phyloP scores from a whole-genome alignment of 2,113 vertebrate genomes.

The Tapirus terrestris region DNA sequence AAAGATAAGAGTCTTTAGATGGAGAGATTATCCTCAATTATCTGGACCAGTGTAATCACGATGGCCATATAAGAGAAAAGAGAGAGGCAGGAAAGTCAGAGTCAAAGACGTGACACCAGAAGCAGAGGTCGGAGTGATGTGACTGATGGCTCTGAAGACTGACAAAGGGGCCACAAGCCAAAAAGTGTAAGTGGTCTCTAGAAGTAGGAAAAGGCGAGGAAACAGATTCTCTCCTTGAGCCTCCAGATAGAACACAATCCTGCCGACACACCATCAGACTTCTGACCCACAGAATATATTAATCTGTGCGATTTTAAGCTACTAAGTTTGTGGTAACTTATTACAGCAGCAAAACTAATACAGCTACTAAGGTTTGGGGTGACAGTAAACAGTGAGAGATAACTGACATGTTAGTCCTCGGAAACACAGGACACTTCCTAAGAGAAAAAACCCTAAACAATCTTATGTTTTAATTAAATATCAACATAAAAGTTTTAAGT shows the following conservation, averaged over 20 bases:
- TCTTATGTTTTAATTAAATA: slow-evolving; percentile 10
- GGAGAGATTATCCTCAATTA: neutral
- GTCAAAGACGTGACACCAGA: neutral
- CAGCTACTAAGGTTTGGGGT: neutral
- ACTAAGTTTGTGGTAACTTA: neutral
- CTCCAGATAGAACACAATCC: neutral
- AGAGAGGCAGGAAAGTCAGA: neutral
- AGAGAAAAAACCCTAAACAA: neutral
- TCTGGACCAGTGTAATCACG: neutral
- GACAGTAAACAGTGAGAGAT: neutral
- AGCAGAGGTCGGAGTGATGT: neutral
- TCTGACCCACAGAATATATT: neutral
- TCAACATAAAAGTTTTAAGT: neutral
- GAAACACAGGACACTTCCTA: neutral
- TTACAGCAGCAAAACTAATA: neutral
- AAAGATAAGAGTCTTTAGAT: neutral
- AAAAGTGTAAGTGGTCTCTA: neutral
- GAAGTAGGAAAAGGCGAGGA: neutral
- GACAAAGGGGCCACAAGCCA: neutral
- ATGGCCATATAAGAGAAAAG: neutral
- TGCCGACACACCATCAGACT: neutral
- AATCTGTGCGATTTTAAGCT: neutral
- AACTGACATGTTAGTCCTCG: neutral
- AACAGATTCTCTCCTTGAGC: neutral
- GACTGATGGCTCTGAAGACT: neutral